Conservation (phyloP, 2,113 vertebrate species). For the Chaenogobius annularis region DNA sequence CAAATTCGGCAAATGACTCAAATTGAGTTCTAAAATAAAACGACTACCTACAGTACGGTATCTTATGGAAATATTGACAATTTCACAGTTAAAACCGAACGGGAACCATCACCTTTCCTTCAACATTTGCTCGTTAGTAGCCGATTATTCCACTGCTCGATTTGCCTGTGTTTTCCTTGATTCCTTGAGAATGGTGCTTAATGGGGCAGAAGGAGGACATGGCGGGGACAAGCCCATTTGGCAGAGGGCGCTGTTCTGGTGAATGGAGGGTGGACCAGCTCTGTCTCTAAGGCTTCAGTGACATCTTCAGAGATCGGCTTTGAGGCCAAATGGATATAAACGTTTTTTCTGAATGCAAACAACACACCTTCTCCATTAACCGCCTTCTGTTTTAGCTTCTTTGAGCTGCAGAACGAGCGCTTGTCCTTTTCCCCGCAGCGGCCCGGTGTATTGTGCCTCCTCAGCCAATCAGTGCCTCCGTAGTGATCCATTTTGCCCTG, state of each 20-base stretch:
- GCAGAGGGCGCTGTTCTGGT: slow-evolving; percentile 17
- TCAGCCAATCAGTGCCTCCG: slow-evolving; percentile 9
- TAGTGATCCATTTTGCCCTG: slow-evolving; percentile 82
- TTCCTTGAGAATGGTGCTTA: slow-evolving; percentile 25
- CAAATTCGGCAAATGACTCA: no score
- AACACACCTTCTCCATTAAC: slow-evolving; percentile 13
- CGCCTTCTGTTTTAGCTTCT: slow-evolving; percentile 26
- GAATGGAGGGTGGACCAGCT: slow-evolving; percentile 34
- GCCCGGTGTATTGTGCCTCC: slow-evolving; percentile 25
- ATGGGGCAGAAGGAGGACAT: slow-evolving; percentile 34
- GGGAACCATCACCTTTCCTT: neutral
- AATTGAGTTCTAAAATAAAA: no score
- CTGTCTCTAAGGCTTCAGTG: slow-evolving; percentile 27
- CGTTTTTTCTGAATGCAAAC: slow-evolving; percentile 9
- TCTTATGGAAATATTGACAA: no score
- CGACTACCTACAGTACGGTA: no score
- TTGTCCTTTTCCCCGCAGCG: slow-evolving; percentile 31
- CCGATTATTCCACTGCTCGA: neutral
- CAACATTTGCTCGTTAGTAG: neutral
- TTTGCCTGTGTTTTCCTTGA: slow-evolving; percentile 1
- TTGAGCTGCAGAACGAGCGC: slow-evolving; percentile 32
- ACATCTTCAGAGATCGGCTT: slow-evolving; percentile 16
- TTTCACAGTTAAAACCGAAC: no score
- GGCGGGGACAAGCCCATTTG: slow-evolving; percentile 31
- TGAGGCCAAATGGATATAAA: slow-evolving; percentile 10